phyloP scores from a whole-genome alignment of 1,140 invertebrate species.

The Thaumetopoea pityocampa region DNA sequence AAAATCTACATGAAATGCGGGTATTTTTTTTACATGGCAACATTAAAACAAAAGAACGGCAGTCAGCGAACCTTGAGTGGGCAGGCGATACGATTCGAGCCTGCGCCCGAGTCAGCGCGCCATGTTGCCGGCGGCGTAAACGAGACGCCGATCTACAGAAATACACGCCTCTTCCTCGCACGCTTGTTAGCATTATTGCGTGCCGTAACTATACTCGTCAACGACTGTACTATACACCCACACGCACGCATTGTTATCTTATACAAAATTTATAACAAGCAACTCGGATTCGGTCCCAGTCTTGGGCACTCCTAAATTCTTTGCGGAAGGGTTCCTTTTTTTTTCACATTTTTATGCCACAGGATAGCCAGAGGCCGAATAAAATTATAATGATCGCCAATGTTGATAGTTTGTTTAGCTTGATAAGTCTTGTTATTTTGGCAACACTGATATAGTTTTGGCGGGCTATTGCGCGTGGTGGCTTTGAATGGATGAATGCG shows the following conservation, averaged over 20 bases:
- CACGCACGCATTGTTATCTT: slow-evolving; percentile 73
- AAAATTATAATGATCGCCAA: slow-evolving; percentile 60
- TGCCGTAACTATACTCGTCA: slow-evolving; percentile 74
- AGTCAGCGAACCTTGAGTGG: slow-evolving; percentile 78
- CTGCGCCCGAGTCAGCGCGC: slow-evolving; percentile 73
- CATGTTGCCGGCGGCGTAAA: slow-evolving; percentile 64
- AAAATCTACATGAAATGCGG: slow-evolving; percentile 5
- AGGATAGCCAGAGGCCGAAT: slow-evolving; percentile 46
- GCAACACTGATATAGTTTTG: slow-evolving; percentile 40
- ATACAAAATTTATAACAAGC: slow-evolving; percentile 74
- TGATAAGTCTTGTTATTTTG: slow-evolving; percentile 38
- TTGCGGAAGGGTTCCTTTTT: slow-evolving; percentile 68
- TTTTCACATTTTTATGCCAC: slow-evolving; percentile 40
- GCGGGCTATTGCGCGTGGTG: slow-evolving; percentile 20
- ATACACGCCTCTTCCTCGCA: slow-evolving; percentile 38
- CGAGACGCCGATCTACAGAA: slow-evolving; percentile 48
- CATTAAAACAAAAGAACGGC: slow-evolving; percentile 77
- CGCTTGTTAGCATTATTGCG: slow-evolving; percentile 75
- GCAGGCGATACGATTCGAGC: slow-evolving; percentile 76
- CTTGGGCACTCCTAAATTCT: slow-evolving; percentile 71
- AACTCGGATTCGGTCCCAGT: slow-evolving; percentile 66
- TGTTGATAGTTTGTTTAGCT: slow-evolving; percentile 47
- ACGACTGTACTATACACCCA: slow-evolving; percentile 67
- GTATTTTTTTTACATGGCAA: slow-evolving; percentile 42
- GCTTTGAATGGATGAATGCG: slow-evolving; percentile 17